Conservation (phyloP, 2,888 invertebrate genomes). For the Anarsia innoxiella region DNA sequence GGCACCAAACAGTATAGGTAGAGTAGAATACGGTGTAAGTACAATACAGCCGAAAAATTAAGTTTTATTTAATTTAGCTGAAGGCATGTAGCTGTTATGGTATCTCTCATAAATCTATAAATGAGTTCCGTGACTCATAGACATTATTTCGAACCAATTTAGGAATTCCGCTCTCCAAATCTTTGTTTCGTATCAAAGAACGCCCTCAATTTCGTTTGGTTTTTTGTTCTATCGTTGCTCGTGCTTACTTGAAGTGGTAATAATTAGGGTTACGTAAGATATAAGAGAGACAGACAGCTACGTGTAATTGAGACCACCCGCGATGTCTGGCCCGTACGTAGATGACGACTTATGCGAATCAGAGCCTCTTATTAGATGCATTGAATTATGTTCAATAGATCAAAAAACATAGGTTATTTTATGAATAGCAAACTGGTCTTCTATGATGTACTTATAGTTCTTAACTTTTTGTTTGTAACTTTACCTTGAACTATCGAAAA, state of each 20-base stretch:
- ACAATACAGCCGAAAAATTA: too few relatives aligned
- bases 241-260: slow-evolving; percentile 44
- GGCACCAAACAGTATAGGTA: too few relatives aligned
- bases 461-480: too few relatives aligned
- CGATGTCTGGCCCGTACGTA: slow-evolving; percentile 29
- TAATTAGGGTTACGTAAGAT: slow-evolving; percentile 47
- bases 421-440: too few relatives aligned
- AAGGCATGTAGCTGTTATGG: neutral
- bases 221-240: slow-evolving; percentile 35
- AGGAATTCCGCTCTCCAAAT: slow-evolving; percentile 38
- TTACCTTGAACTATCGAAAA: too few relatives aligned
- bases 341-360: slow-evolving; percentile 38
- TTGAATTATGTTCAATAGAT: too few relatives aligned
- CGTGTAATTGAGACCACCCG: slow-evolving; percentile 54
- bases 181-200: slow-evolving; percentile 37
- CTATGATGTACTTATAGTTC: too few relatives aligned
- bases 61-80: neutral
- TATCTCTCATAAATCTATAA: neutral
- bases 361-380: too few relatives aligned
- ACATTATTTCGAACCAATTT: slow-evolving; percentile 28
- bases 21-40: too few relatives aligned
- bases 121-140: slow-evolving; percentile 9
- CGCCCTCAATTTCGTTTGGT: slow-evolving; percentile 30
- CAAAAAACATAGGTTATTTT: too few relatives aligned
- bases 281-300: slow-evolving; percentile 29